Evolutionary conservation across 1,140 invertebrate species (phyloP), one percentile per base, ranked within the genome.

Genomic region (Drosophila ogumai): DNA sequence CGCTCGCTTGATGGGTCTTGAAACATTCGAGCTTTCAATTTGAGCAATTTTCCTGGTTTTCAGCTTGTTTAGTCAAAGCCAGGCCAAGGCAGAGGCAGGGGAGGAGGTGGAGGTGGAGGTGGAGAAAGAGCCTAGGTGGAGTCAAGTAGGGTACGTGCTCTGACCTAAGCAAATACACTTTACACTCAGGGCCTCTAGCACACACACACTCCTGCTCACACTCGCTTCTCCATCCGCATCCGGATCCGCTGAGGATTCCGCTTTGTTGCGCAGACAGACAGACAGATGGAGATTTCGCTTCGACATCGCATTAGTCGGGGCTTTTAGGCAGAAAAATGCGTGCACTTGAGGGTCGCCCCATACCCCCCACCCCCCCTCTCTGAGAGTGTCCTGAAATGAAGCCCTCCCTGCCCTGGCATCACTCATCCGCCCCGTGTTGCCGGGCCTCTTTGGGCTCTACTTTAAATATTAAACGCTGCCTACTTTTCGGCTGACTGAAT

Each of bases 281-380:
- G 76, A 90, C 85, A 88, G 76, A 77, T 59, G 68, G 41, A 69
- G 60, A 63, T 59, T 75, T 75, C 74, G 77, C 67, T 78, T 79
- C 55, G 66, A 60, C 59, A 58, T 73, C 74, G 86, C 85, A 90
- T 90, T 90, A 90, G 85, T 90, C 81, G 78, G 69, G 86, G 85
- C 85, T 85, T 90, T 90, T 90, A 90, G 85, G 85, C 85, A 90
- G 86, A 90, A 90, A 90, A 90, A 90, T 90, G 85, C 86, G 85
- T 90, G 81, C 85, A 85, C 86, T 90, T 90, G 80, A 84, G 82
- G 61, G 34, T 60, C 15, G 32, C 52, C 43, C 60, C 41, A 46
- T 15, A 13, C 44, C 22, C 13, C 25, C n/a, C 28, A 8, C 25
- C 10, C 28, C 9, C 19, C 19, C 19, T 22, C 4, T 25, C 8